Evolutionary conservation across 2,888 invertebrate species (phyloP), one percentile per base, ranked within the genome.

Genomic region (Mesorhabditis sp.): DNA sequence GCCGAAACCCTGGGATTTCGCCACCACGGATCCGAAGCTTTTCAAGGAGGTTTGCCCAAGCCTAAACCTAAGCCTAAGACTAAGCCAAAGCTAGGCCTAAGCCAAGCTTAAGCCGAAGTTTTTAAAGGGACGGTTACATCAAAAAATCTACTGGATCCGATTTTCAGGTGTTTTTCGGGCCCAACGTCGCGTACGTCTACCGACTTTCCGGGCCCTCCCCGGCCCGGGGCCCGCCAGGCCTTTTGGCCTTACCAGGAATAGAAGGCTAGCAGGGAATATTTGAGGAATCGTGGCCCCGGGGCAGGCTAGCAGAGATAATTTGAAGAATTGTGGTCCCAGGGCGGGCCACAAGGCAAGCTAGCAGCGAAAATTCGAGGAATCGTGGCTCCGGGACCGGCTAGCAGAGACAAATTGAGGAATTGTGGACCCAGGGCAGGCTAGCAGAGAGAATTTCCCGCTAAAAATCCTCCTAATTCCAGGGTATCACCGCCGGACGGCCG

Each of bases 1-100:
- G 70, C 87, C 87, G 0, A 80, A 86, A 68, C 63, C 86, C n/a
- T 62, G 85, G 80, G 79, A 78, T 77, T 78, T 77, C 50, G 66
- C 81, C 10, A 66, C 86, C 69, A 76, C 74, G 43, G 80, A 81
- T 43, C 76, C 80, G 13, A 66, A 69, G 4, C 72, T 77, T 13
- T 50, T 50, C 58, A 50, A 50, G 58, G 58, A n/a, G 58, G 7
- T 50, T 50, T 50, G 82, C 82, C 64, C 76, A 77, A 1, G 5
- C 10, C n/a, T n/a, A 50, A 50, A 2, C 58, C 7, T 2, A n/a
- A 50, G 58, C 3, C 74, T 85, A 72, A 45, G 28, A 28, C 28
- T 28, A 28, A 28, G 28, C 28, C 28, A 28, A 28, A 28, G 28
- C 28, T 28, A 28, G 28, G 28, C 28, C 28, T 28, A 28, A 28